Conservation (phyloP, 53 echinoderm and acorn worm genomes). For the Henricia sp. region DNA sequence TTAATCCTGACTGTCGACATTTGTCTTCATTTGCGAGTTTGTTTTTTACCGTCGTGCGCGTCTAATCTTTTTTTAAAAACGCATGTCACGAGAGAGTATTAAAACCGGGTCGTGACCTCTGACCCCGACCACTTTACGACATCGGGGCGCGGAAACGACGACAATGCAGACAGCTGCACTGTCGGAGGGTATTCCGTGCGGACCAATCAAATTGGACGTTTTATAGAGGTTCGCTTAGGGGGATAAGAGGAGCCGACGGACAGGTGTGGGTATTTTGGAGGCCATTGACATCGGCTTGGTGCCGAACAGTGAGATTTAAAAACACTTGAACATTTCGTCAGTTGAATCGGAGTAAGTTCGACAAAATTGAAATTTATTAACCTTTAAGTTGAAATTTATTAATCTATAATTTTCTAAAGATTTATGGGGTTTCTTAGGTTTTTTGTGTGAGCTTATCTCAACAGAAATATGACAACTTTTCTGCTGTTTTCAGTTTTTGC, state of each 20-base stretch:
- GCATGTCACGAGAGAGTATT: conserved; percentile 20
- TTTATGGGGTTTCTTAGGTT: too few relatives aligned
- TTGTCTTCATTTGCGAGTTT: conserved; percentile 14
- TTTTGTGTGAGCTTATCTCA: too few relatives aligned
- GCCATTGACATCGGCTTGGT: conserved; percentile 13
- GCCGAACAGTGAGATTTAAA: background rate
- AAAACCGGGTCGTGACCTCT: conserved; percentile 37
- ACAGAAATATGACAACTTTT: too few relatives aligned
- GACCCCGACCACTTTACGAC: conserved; percentile 32
- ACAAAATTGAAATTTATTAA: too few relatives aligned
- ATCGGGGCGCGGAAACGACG: conserved; percentile 15
- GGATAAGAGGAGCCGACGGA: conserved; percentile 3
- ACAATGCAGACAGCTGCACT: conserved; percentile 48
- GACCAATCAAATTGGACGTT: conserved; percentile 33
- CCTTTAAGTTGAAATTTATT: too few relatives aligned
- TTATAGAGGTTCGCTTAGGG: background rate
- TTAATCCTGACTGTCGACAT: background rate
- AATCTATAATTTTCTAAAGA: too few relatives aligned
- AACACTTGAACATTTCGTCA: background rate
- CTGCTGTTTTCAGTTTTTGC: too few relatives aligned
- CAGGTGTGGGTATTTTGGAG: conserved; percentile 34
- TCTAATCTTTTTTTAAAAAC: background rate
- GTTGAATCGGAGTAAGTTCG: too few relatives aligned
- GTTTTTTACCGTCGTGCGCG: background rate
- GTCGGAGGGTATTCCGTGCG: conserved; percentile 15